A percentile compares a stretch with the other conserved stretches of the same genome.
Conservation (phyloP, 1,140 invertebrate species). For the Drosophila leontia region DNA sequence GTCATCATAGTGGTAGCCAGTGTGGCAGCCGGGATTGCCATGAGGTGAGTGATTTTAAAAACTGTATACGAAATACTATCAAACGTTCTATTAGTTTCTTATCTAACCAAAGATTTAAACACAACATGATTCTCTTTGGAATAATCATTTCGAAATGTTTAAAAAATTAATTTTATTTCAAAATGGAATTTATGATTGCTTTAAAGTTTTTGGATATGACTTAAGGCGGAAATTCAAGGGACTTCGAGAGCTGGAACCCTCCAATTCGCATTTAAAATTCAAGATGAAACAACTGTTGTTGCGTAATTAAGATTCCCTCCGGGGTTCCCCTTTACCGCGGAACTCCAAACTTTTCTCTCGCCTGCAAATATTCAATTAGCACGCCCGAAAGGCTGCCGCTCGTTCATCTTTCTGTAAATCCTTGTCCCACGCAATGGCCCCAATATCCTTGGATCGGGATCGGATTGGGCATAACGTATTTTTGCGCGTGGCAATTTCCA, state of each 20-base stretch:
- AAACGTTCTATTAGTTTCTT: no score
- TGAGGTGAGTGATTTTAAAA: constrained; percentile 69
- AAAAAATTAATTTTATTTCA: not conserved
- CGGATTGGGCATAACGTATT: constrained; percentile 33
- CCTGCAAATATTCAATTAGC: constrained; percentile 61
- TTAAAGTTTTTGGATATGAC: not conserved
- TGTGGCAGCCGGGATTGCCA: constrained; percentile 73
- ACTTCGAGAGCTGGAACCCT: not conserved
- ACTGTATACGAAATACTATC: not conserved
- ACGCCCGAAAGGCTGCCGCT: constrained; percentile 26
- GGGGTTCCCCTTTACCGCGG: not conserved
- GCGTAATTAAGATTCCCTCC: constrained; percentile 24
- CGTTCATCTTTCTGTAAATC: constrained; percentile 42
- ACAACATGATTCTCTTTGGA: not conserved
- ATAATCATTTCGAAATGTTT: not conserved
- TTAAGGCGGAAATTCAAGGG: constrained; percentile 9
- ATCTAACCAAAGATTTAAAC: no score
- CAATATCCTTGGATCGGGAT: constrained; percentile 22
- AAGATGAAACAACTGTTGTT: constrained; percentile 29
- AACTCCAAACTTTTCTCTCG: constrained; percentile 12
- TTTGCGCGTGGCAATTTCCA: constrained; percentile 57
- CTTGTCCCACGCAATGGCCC: constrained; percentile 35
- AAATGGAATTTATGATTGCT: constrained; percentile 3
- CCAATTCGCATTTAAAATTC: constrained; percentile 14
- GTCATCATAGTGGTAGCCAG: constrained; percentile 71